phyloP scores from a whole-genome alignment of 2,113 vertebrate genomes.

The Chaenocephalus aceratus region DNA sequence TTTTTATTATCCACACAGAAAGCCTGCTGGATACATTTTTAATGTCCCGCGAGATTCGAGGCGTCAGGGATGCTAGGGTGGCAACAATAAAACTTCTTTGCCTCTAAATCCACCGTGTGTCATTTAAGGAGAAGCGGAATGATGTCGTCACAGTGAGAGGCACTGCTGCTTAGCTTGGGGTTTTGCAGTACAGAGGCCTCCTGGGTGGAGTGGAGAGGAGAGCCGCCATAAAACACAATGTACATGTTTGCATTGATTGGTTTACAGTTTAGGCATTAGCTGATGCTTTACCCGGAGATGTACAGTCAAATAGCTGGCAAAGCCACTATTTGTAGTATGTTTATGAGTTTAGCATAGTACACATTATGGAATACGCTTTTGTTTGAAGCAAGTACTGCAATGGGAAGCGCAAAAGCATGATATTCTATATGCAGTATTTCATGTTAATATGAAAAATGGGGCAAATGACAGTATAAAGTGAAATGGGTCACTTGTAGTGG shows the following conservation, averaged over 20 bases:
- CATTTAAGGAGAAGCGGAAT: conserved; percentile 58
- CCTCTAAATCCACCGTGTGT: conserved; percentile 64
- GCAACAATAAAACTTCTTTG: conserved; percentile 62
- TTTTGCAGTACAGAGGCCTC: conserved; percentile 45
- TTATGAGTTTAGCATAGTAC: conserved; percentile 5
- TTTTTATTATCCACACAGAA: conserved; percentile 70
- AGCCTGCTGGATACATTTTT: conserved; percentile 70
- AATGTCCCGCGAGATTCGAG: conserved; percentile 61
- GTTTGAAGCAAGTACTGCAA: conserved; percentile 4
- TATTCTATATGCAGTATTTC: not conserved
- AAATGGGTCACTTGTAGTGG: not conserved
- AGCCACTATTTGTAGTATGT: not conserved
- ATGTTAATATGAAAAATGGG: not conserved
- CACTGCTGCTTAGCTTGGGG: conserved; percentile 25
- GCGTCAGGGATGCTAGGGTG: conserved; percentile 59
- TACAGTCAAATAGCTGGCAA: conserved; percentile 7
- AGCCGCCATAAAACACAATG: conserved; percentile 46
- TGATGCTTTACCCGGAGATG: conserved; percentile 40
- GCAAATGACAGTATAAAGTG: not conserved
- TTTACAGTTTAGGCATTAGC: conserved; percentile 55
- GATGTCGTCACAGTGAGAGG: conserved; percentile 65
- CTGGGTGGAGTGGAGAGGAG: conserved; percentile 44
- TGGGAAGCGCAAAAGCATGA: not conserved
- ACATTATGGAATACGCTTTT: conserved; percentile 7
- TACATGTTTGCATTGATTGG: conserved; percentile 57